A percentile compares a stretch with the other conserved stretches of the same genome.
These are phyloP conservation scores for Luehdorfia chinensis DNA, from an alignment of 1,140 invertebrate species.

Conservation along the genomic window DNA sequence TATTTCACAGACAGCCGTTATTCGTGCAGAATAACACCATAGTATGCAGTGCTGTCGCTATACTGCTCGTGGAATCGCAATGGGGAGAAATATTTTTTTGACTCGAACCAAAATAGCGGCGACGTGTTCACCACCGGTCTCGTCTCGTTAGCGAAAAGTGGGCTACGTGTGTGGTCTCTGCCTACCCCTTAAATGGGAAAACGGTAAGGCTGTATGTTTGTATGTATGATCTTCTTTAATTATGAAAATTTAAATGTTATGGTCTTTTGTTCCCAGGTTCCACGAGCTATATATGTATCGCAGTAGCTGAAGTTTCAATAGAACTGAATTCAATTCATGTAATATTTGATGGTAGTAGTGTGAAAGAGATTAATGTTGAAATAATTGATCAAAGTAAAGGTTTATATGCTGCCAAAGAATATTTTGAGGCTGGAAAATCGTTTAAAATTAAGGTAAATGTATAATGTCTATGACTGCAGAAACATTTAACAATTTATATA, in stretches of 20 bases:
- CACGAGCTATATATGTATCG: constrained; percentile 31
- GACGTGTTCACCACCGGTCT: too few species aligned
- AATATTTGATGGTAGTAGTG: constrained; percentile 16
- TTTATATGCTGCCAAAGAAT: constrained; percentile 27
- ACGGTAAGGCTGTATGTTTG: too few species aligned
- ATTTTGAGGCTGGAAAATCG: constrained; percentile 20
- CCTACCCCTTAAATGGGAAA: too few species aligned
- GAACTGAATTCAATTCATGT: constrained; percentile 15
- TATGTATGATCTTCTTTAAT: too few species aligned
- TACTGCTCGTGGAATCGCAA: too few species aligned
- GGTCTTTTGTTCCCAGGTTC: constrained; percentile 22
- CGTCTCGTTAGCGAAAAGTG: too few species aligned
- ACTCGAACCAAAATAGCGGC: too few species aligned
- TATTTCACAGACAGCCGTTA: too few species aligned
- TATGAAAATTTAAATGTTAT: constrained; percentile 7
- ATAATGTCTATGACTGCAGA: neutral
- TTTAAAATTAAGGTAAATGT: constrained; percentile 34
- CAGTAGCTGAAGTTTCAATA: constrained; percentile 18
- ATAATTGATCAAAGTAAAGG: constrained; percentile 16
- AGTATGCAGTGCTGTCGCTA: too few species aligned
- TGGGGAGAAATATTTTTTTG: too few species aligned
- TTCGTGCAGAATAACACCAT: too few species aligned
- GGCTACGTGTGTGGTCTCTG: too few species aligned
- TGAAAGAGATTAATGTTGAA: constrained; percentile 20
- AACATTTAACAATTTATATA: neutral